Evolutionary conservation across 2,888 invertebrate species (phyloP).

Genomic region (Pycnomerus fuliginosus): DNA sequence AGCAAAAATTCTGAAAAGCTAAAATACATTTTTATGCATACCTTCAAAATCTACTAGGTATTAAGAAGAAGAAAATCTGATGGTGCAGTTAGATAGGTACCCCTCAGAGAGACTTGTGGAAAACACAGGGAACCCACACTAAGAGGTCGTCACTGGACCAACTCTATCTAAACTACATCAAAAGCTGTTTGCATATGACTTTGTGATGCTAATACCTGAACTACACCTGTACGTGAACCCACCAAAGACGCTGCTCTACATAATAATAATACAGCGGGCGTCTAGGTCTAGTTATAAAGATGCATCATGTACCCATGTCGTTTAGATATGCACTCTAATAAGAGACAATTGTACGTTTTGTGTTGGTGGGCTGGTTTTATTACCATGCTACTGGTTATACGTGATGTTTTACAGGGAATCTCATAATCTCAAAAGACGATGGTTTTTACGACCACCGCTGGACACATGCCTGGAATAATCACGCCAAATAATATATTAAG

Average conservation of each 20-base stretch:
- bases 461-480: slow-evolving; percentile 31
- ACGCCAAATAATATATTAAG: slow-evolving; percentile 40
- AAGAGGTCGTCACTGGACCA: no score
- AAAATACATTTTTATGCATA: no score
- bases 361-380: slow-evolving; percentile 39
- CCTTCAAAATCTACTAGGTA: no score
- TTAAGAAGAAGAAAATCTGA: no score
- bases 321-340: slow-evolving; percentile 46
- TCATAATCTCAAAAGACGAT: slow-evolving; percentile 19
- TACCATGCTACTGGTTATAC: slow-evolving; percentile 36
- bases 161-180: no score
- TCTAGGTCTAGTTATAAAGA: slow-evolving; percentile 28
- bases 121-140: no score
- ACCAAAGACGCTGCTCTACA: slow-evolving; percentile 41
- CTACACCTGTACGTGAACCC: slow-evolving; percentile 44
- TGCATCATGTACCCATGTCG: slow-evolving; percentile 44
- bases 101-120: no score
- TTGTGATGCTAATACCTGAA: slow-evolving; percentile 44
- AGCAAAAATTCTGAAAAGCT: no score
- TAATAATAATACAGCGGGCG: slow-evolving; percentile 39
- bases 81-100: no score
- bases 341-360: slow-evolving; percentile 43
- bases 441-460: slow-evolving; percentile 24
- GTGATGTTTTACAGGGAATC: slow-evolving; percentile 33
- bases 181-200: slow-evolving; percentile 44